Conservation (phyloP, 2,888 invertebrate species). For the Globia sparganii region DNA sequence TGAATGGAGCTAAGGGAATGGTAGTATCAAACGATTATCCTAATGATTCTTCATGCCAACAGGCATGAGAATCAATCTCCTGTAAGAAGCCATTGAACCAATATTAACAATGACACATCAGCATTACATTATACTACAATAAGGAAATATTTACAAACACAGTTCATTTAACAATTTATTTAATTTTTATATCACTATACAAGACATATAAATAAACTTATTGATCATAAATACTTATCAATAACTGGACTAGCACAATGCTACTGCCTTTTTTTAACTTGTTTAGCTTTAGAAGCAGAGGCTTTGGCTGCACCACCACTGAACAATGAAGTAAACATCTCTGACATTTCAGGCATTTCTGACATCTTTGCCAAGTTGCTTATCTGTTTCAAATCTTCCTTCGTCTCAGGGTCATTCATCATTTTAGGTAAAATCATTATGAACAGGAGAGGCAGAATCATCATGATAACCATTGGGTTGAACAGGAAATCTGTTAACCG, state of each 20-base stretch:
- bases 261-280: constrained; percentile 87
- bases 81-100: background rate
- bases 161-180: constrained; percentile 64
- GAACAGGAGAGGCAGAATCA: constrained; percentile 97
- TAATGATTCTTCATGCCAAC: background rate
- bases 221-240: constrained; percentile 74
- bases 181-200: constrained; percentile 66
- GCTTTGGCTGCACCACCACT: constrained; percentile 92
- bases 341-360: constrained; percentile 98
- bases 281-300: constrained; percentile 84
- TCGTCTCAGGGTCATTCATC: constrained; percentile 99
- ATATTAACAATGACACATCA: constrained; percentile 11
- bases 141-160: constrained; percentile 49
- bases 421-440: constrained; percentile 98
- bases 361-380: constrained; percentile 95
- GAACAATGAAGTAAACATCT: constrained; percentile 96
- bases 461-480: constrained; percentile 99
- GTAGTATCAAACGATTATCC: background rate
- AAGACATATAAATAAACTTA: constrained; percentile 70
- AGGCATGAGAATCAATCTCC: background rate
- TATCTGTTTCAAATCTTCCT: constrained; percentile 98
- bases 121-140: constrained; percentile 13
- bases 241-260: constrained; percentile 54
- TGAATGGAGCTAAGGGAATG: background rate
- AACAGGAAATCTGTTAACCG: constrained; percentile 98